These are phyloP conservation scores for Pseudorhombus dupliciocellatus DNA, from an alignment of 2,113 vertebrate species.

Conservation along the genomic window DNA sequence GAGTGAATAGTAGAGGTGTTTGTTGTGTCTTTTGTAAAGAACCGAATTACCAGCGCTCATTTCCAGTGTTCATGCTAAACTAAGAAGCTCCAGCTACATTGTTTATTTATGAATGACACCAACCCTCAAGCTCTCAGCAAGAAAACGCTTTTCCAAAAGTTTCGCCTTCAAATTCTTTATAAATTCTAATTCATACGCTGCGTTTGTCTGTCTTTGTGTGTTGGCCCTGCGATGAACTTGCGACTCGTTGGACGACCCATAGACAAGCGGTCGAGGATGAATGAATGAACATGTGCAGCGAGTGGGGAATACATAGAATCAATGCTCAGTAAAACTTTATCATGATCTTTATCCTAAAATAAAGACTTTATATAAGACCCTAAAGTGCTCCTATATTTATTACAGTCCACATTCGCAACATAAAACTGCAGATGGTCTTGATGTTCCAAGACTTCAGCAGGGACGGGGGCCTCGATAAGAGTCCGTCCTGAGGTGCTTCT, in stretches of 20 bases:
- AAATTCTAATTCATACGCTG: neutral
- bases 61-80: neutral
- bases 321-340: neutral
- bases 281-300: too few species aligned
- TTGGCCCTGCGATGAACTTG: too few species aligned
- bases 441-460: neutral
- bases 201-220: neutral
- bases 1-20: neutral
- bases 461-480: neutral
- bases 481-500: slow-evolving; percentile 8
- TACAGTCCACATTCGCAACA: neutral
- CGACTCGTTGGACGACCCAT: too few species aligned
- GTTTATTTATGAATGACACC: neutral
- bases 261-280: too few species aligned
- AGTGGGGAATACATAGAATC: neutral
- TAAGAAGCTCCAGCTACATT: neutral
- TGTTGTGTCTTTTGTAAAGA: neutral
- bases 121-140: neutral
- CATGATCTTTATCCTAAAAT: neutral
- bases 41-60: neutral
- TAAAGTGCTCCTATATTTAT: neutral
- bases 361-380: neutral
- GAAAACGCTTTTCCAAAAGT: neutral
- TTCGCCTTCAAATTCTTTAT: neutral
- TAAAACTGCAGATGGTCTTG: neutral